These are phyloP conservation scores for Artemia sinica DNA, from an alignment of 2,888 invertebrate genomes.

Conservation along the genomic window DNA sequence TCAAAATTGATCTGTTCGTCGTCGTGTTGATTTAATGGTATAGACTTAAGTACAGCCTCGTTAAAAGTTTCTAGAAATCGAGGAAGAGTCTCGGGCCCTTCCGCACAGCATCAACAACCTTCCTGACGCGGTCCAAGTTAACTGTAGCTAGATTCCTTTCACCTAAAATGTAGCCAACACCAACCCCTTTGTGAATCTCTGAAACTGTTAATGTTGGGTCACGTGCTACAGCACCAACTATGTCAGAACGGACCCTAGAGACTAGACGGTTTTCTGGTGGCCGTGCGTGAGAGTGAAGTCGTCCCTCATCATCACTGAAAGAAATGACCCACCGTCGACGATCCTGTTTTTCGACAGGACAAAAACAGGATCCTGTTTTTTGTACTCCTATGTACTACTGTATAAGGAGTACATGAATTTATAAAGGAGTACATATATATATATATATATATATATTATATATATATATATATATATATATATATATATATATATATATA, in stretches of 20 bases:
- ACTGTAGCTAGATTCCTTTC: not conserved
- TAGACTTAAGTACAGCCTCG: not conserved
- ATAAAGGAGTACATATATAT: too few relatives aligned
- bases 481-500: too few relatives aligned
- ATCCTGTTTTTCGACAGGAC: not conserved
- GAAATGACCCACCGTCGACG: not conserved
- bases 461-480: too few relatives aligned
- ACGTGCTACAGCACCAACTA: not conserved
- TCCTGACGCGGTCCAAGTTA: not conserved
- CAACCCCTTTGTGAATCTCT: too few relatives aligned
- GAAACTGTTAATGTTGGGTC: too few relatives aligned
- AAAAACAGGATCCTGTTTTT: too few relatives aligned
- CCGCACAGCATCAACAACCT: not conserved
- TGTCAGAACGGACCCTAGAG: not conserved
- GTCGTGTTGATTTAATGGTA: not conserved
- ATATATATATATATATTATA: too few relatives aligned
- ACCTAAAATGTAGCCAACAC: too few relatives aligned
- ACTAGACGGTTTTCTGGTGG: not conserved
- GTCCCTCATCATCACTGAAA: not conserved
- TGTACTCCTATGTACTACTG: too few relatives aligned
- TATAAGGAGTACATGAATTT: too few relatives aligned
- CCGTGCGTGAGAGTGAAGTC: not conserved
- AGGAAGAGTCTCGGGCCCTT: not conserved
- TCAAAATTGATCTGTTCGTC: not conserved
- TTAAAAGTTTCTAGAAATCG: slow-evolving; percentile 4